Conservation (phyloP, 1,140 invertebrate species). For the Melanaphis sacchari region DNA sequence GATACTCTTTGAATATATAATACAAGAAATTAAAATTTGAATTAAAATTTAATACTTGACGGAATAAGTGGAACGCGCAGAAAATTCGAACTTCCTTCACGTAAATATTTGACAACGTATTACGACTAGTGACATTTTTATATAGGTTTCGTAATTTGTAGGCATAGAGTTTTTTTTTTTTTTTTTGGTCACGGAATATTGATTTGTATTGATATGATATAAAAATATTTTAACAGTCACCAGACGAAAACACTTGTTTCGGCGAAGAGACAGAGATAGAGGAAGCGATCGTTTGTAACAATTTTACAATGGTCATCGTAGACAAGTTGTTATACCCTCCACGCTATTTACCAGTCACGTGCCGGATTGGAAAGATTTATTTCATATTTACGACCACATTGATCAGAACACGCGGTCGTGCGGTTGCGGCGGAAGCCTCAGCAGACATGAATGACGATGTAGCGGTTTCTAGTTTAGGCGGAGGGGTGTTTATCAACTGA, state of each 20-base stretch:
- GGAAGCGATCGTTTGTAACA: neutral
- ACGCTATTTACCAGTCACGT: neutral
- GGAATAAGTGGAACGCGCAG: neutral
- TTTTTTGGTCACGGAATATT: neutral
- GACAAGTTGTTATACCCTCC: neutral
- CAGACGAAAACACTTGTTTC: neutral
- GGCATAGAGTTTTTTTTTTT: too few relatives aligned
- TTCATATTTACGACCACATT: neutral
- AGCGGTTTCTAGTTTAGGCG: neutral
- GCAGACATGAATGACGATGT: neutral
- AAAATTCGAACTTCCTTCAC: neutral
- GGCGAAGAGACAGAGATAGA: neutral
- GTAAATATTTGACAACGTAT: neutral
- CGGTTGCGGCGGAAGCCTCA: too few relatives aligned
- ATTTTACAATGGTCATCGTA: neutral
- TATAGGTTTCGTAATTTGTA: neutral
- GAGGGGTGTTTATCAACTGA: too few relatives aligned
- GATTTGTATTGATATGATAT: neutral
- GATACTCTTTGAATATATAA: neutral
- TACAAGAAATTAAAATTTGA: neutral
- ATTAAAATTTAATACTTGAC: neutral
- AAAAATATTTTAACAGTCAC: neutral
- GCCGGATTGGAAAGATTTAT: neutral
- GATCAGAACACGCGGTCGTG: neutral
- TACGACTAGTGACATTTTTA: neutral